Base-by-base conservation (phyloP, 2,113 vertebrate species). In the Peromyscus leucopus region DNA sequence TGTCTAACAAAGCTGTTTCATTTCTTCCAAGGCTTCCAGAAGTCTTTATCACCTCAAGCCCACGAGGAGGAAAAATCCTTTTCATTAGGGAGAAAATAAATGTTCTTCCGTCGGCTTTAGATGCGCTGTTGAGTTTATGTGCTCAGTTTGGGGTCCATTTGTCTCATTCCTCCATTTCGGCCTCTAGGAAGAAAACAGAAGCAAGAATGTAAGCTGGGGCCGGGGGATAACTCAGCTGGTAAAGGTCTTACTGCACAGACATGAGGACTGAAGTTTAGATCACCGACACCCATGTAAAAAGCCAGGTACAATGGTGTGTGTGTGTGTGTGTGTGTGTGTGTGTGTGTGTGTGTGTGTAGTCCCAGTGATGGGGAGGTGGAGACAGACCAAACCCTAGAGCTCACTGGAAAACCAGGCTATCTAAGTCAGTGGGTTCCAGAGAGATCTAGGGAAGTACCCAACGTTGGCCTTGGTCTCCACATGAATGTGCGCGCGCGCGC, bases 1-100 rank as follows among this genome's bases (percentile, higher is more conserved):
- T 42, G 55, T 94, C 89, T 84, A 57, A 76, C 48, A 31, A 71
- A 86, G 79, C 42, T 21, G 11, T 63, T 72, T 89, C 72, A n/a
- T 83, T 85, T 89, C 42, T 78, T 93, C 87, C 91, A 67, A 94
- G 48, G 87, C 82, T 28, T 72, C 42, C n/a, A 55, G 59, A 84
- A 80, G 69, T 71, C 79, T 78, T 85, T 75, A 76, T 36, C 63
- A n/a, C 26, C 69, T 92, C 39, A 57, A 6, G 59, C 51, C 31
- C 15, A 42, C 13, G 28, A 71, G 87, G 9, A 36, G 24, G 39
- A 71, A 72, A 72, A n/a, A 12, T 24, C 55, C 15, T 85, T 72
- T 76, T 95, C 48, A 76, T 90, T 90, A 67, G 51, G 33, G 12
- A 63, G 31, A 28, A 96, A 92, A 92, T 24, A 72, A 88, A 90